phyloP scores from a whole-genome alignment of 2,113 vertebrate species.

The Rhagologus leucostigma region DNA sequence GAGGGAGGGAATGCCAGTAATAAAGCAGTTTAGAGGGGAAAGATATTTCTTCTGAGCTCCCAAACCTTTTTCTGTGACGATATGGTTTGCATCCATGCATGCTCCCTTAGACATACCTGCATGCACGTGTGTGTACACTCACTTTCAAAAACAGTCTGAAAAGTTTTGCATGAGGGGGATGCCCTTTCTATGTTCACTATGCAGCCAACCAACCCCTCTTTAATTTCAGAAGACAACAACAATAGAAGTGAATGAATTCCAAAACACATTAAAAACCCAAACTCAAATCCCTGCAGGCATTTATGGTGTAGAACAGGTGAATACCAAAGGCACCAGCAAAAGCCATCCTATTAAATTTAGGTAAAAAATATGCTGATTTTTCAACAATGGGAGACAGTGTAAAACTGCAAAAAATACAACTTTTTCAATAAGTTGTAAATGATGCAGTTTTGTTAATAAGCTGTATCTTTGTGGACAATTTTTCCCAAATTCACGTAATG shows the following conservation, averaged over 20 bases:
- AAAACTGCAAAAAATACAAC: not conserved
- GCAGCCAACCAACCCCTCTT: not conserved
- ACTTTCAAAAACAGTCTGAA: not conserved
- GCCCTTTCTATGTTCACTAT: fast-evolving
- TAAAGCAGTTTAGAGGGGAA: slow-evolving; percentile 89
- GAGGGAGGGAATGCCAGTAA: slow-evolving; percentile 82
- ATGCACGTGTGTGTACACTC: fast-evolving
- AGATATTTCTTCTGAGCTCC: slow-evolving; percentile 82
- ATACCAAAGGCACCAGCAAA: not conserved
- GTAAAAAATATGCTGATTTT: not conserved
- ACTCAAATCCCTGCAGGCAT: not conserved
- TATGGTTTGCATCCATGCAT: not conserved
- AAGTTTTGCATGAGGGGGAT: not conserved
- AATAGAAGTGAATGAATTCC: not conserved
- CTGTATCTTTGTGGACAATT: not conserved
- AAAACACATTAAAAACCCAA: not conserved
- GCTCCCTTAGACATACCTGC: not conserved
- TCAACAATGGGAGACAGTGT: not conserved
- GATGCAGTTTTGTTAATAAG: not conserved
- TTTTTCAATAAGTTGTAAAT: not conserved
- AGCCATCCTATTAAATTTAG: not conserved
- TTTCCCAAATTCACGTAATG: not conserved
- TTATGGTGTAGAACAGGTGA: not conserved
- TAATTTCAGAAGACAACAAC: not conserved
- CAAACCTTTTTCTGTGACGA: slow-evolving; percentile 29